These are phyloP conservation scores for Abscondita cerata DNA, from an alignment of 2,888 invertebrate species.

Conservation along the genomic window DNA sequence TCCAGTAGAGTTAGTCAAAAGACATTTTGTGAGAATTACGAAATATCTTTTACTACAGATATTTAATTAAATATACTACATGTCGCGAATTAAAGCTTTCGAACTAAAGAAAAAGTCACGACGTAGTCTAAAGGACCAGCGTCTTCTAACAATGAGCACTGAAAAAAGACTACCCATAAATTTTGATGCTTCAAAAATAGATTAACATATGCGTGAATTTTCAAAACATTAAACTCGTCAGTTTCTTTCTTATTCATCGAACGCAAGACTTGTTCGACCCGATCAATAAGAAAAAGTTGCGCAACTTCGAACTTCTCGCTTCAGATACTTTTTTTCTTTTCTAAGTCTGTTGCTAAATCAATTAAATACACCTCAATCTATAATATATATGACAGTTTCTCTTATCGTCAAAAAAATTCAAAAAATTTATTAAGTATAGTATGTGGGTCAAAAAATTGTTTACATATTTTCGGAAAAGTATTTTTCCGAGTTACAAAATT, in stretches of 20 bases:
- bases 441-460: background rate
- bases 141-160: background rate
- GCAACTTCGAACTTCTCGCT: slow-evolving; percentile 25
- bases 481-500: too few species aligned
- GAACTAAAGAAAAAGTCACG: background rate
- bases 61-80: slow-evolving; percentile 6
- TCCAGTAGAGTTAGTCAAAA: slow-evolving; percentile 14
- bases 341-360: slow-evolving; percentile 12
- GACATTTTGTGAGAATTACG: slow-evolving; percentile 6
- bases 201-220: slow-evolving; percentile 13
- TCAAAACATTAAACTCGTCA: slow-evolving; percentile 18
- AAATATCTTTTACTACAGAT: slow-evolving; percentile 3
- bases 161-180: background rate
- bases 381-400: background rate
- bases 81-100: slow-evolving; percentile 3
- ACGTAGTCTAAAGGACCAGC: background rate
- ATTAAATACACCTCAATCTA: slow-evolving; percentile 3
- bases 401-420: too few species aligned
- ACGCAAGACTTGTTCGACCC: slow-evolving; percentile 21
- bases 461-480: background rate
- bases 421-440: too few species aligned
- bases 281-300: slow-evolving; percentile 31
- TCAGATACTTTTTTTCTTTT: slow-evolving; percentile 19
- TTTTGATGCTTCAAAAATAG: background rate
- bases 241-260: slow-evolving; percentile 25